Evolutionary conservation across 2,888 invertebrate genomes (phyloP).

Genomic region (Epinotia bilunana): DNA sequence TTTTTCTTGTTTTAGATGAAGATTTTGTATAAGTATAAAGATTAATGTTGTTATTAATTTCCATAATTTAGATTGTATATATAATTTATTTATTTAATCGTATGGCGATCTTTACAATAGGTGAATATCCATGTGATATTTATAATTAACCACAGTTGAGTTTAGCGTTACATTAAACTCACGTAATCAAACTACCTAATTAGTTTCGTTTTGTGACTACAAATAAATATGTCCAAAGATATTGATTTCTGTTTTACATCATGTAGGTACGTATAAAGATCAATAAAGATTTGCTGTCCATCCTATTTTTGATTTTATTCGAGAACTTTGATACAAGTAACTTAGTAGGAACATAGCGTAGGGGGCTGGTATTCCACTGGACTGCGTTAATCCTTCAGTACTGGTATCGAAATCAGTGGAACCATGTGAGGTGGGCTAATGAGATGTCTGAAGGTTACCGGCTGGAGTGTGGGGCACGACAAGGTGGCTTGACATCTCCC

Average conservation of each 20-base stretch:
- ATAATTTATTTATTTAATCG: too few relatives aligned
- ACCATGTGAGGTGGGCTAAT: too few relatives aligned
- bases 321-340: not conserved
- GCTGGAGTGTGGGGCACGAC: too few relatives aligned
- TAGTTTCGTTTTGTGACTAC: too few relatives aligned
- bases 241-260: too few relatives aligned
- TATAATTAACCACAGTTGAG: not conserved
- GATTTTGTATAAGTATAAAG: constrained; percentile 1
- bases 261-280: not conserved
- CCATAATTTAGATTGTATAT: not conserved
- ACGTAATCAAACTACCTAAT: not conserved
- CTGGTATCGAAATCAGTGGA: too few relatives aligned
- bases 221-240: not conserved
- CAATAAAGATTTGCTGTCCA: not conserved
- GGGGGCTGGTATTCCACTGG: too few relatives aligned
- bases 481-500: too few relatives aligned
- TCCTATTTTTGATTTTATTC: not conserved
- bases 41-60: constrained; percentile 22
- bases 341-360: too few relatives aligned
- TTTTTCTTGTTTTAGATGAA: not conserved
- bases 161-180: not conserved
- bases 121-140: not conserved
- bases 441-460: too few relatives aligned
- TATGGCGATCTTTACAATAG: too few relatives aligned
- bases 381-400: too few relatives aligned